Evolutionary conservation across 2,888 invertebrate genomes (phyloP).

Genomic region (Tribolium freemani): DNA sequence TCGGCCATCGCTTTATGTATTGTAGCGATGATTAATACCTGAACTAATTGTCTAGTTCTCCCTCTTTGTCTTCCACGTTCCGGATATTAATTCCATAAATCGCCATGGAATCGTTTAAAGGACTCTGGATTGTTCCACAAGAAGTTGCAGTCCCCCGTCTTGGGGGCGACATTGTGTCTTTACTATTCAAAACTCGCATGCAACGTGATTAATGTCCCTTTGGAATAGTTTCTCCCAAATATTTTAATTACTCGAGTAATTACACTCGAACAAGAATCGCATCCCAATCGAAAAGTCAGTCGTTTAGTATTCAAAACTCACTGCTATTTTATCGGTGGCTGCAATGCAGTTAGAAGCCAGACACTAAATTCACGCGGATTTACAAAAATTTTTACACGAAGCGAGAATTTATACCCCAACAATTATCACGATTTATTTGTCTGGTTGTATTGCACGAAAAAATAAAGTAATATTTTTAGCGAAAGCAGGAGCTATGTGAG

Average conservation of each 20-base stretch:
- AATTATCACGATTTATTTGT: constrained; percentile 38
- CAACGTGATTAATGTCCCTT: constrained; percentile 32
- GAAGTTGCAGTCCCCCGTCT: constrained; percentile 17
- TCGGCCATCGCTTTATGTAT: constrained; percentile 38
- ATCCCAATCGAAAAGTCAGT: constrained; percentile 29
- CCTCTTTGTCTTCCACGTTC: constrained; percentile 52
- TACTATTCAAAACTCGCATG: constrained; percentile 32
- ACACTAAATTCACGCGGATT: constrained; percentile 32
- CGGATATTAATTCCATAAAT: constrained; percentile 65
- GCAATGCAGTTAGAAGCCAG: constrained; percentile 28
- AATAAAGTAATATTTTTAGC: constrained; percentile 12
- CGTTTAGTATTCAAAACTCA: constrained; percentile 33
- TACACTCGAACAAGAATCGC: constrained; percentile 38
- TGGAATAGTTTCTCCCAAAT: constrained; percentile 16
- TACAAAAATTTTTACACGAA: constrained; percentile 5
- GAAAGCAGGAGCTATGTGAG: constrained; percentile 54
- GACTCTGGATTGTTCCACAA: constrained; percentile 34
- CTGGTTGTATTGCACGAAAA: background rate
- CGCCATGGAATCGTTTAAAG: constrained; percentile 46
- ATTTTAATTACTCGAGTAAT: constrained; percentile 33
- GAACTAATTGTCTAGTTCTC: constrained; percentile 56
- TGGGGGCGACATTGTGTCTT: constrained; percentile 7
- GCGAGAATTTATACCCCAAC: constrained; percentile 33
- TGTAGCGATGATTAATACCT: constrained; percentile 58
- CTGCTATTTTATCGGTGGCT: constrained; percentile 3